phyloP scores from a whole-genome alignment of 2,888 invertebrate genomes.

The Aphidoletes aphidimyza region DNA sequence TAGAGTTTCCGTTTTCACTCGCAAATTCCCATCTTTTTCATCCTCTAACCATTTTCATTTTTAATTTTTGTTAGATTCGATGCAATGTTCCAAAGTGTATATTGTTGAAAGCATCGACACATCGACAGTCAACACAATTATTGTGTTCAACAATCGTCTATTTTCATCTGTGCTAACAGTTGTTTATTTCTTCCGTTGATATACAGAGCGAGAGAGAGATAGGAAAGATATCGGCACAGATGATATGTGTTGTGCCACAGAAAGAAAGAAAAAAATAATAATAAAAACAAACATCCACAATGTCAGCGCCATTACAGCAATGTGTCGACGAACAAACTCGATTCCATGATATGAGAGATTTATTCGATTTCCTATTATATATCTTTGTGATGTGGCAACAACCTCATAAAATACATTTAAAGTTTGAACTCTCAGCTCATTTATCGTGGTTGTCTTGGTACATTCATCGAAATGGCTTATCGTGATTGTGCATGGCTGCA shows the following conservation, averaged over 20 bases:
- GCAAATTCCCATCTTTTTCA: background rate
- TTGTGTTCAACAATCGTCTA: slow-evolving; percentile 15
- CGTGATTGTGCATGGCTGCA: background rate
- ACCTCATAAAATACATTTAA: slow-evolving; percentile 55
- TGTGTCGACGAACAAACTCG: background rate
- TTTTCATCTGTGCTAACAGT: slow-evolving; percentile 47
- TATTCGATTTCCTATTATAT: slow-evolving; percentile 56
- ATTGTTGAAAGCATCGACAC: background rate
- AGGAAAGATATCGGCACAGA: too few species aligned
- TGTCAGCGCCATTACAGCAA: background rate
- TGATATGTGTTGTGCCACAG: too few species aligned
- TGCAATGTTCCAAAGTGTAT: background rate
- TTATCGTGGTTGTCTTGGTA: background rate
- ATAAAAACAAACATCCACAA: background rate
- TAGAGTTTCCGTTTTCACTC: background rate
- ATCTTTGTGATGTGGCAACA: slow-evolving; percentile 55
- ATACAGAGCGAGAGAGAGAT: too few species aligned
- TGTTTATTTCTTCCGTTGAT: slow-evolving; percentile 10
- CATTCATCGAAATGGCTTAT: background rate
- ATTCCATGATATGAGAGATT: slow-evolving; percentile 54
- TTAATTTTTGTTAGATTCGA: background rate
- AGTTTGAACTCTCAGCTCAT: slow-evolving; percentile 14
- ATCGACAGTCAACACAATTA: too few species aligned
- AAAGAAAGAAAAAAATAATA: too few species aligned
- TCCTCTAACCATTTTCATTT: background rate